Evolutionary conservation across 2,797 vertebrate species (phyloP), one percentile per base, ranked within the genome.

Genomic region (Carduelis carduelis): DNA sequence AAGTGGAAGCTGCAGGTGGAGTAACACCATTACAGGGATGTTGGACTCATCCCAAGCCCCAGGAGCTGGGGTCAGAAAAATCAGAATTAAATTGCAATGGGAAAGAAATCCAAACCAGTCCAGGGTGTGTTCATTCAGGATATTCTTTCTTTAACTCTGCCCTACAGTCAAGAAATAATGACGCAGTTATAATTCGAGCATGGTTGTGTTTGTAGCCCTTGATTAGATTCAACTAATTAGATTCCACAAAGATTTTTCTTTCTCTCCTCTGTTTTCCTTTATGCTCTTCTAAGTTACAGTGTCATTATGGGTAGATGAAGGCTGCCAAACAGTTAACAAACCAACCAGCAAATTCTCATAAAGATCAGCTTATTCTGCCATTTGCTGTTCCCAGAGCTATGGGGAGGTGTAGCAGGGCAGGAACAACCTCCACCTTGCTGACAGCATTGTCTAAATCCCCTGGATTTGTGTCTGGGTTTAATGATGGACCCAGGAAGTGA

Each of bases 161-260:
- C 96, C 91, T 95, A 96, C 93, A 95, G 91, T 91, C 89, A 97
- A 94, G 85, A 95, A 96, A 86, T 87, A 93, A 94, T 94, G 94
- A 96, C 8, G 20, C 82, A 88, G 83, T 88, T 88, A 83, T 41
- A 96, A 94, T 91, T 91, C 8, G 32, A 90, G 83, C 72, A 88
- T 60, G 76, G 80, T 93, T 95, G 35, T 69, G 69, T 90, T 87
- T 93, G 76, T 55, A 91, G 91, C 83, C 79, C 87, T 95, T 95
- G 94, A 96, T 95, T 96, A 96, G 87, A 93, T 96, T 97, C 93
- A 93, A 68, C 79, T 95, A 96, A 96, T 96, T 95, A 78, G 72
- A 95, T 95, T 94, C 93, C 59, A 89, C n/a, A 20, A 90, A 90
- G 59, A 77, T 72, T 81, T 94, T 95, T 83, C 85, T 87, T 81